phyloP scores from a whole-genome alignment of 2,797 vertebrate genomes.

The Margarornis squamiger region DNA sequence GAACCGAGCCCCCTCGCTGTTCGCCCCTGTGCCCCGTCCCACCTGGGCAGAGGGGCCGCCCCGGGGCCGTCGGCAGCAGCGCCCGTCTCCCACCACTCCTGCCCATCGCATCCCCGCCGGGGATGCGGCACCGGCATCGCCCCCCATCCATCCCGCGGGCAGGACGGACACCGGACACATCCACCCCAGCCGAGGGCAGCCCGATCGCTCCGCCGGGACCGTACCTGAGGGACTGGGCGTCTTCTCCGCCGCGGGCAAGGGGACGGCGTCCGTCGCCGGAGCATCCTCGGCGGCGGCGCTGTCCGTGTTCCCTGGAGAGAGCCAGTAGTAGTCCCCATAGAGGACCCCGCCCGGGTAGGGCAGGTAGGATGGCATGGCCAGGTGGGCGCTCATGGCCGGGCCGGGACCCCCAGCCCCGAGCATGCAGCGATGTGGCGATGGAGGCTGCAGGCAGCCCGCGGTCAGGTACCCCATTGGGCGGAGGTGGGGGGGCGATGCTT shows the following conservation, averaged over 20 bases:
- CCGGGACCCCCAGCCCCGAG: background rate
- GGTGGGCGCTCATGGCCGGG: constrained; percentile 27
- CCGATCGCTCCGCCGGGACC: background rate
- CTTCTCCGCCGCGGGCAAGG: background rate
- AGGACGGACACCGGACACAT: background rate
- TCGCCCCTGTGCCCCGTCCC: background rate
- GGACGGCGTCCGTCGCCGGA: background rate
- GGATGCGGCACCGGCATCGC: background rate
- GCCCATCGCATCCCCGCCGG: background rate
- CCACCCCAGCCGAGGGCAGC: background rate
- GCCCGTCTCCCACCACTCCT: background rate
- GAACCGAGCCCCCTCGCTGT: no score
- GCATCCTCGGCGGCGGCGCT: background rate
- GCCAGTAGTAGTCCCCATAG: constrained; percentile 19
- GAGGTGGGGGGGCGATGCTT: background rate
- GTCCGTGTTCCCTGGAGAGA: background rate
- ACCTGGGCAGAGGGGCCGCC: rapidly evolving
- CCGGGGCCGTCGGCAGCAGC: rapidly evolving
- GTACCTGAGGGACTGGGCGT: constrained; percentile 7
- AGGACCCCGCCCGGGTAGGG: background rate
- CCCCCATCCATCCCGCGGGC: background rate
- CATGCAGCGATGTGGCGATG: background rate
- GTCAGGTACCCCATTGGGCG: background rate
- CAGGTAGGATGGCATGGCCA: background rate
- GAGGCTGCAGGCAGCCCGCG: background rate